Evolutionary conservation across 2,797 vertebrate genomes (phyloP).

Genomic region (Pseudochaenichthys georgianus): DNA sequence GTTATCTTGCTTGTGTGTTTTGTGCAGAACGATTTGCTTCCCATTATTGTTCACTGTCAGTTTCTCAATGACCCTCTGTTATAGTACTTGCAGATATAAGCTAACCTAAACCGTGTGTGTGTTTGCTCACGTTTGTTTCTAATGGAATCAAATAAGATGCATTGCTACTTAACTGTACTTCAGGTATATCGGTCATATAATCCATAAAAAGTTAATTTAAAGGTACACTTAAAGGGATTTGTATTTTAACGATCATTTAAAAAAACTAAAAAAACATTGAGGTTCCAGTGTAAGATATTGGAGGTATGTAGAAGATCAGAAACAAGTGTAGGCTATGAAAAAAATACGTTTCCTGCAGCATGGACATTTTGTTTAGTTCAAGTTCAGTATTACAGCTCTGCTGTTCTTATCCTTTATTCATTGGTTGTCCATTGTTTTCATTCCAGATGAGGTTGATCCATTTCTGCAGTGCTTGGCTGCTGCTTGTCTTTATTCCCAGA

Average conservation of each 20-base stretch:
- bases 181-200: no score
- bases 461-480: slow-evolving; percentile 50
- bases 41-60: no score
- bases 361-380: neutral
- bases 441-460: slow-evolving; percentile 60
- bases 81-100: no score
- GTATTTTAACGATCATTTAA: neutral
- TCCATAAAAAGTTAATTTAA: no score
- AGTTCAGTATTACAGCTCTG: neutral
- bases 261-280: neutral
- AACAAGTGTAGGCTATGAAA: neutral
- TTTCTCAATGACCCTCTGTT: no score
- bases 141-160: no score
- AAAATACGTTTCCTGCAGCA: neutral
- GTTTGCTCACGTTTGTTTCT: no score
- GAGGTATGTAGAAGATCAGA: neutral
- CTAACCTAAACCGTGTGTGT: no score
- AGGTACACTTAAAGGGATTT: no score
- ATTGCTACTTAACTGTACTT: no score
- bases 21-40: no score
- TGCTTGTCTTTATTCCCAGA: slow-evolving; percentile 41
- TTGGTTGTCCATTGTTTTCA: neutral
- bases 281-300: neutral
- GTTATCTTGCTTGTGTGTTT: neutral
- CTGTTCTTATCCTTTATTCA: accelerated